Conservation (phyloP, 2,113 vertebrate genomes). For the Setophaga petechia region DNA sequence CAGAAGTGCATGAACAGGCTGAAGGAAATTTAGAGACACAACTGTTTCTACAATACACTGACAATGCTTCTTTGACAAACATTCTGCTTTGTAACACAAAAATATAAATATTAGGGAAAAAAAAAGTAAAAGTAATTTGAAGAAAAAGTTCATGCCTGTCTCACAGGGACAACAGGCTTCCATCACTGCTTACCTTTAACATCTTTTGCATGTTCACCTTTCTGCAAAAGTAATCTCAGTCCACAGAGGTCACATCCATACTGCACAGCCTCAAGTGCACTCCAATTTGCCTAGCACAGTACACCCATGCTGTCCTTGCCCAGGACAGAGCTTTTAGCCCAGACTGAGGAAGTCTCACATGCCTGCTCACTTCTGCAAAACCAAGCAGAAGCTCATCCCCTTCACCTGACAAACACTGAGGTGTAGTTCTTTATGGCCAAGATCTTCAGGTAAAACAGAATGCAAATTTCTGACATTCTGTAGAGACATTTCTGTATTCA, state of each 20-base stretch:
- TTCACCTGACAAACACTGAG: not conserved
- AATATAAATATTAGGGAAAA: not conserved
- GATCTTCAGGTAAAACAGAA: not conserved
- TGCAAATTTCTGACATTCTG: not conserved
- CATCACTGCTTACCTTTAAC: not conserved
- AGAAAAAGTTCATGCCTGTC: not conserved
- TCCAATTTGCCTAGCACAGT: not conserved
- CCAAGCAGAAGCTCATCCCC: not conserved
- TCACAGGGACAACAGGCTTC: not conserved
- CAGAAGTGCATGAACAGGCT: not conserved
- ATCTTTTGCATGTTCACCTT: not conserved
- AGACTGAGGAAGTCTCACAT: not conserved
- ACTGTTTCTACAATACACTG: not conserved
- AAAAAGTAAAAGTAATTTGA: not conserved
- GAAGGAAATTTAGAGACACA: not conserved
- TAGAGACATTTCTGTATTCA: not conserved
- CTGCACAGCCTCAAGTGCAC: not conserved
- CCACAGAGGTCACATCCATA: not conserved
- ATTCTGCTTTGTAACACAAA: not conserved
- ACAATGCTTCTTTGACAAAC: not conserved
- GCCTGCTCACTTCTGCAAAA: not conserved
- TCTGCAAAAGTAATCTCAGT: not conserved
- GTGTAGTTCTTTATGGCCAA: not conserved
- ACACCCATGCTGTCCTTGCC: not conserved
- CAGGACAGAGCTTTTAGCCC: not conserved